A percentile compares a stretch with the other conserved stretches of the same genome.
Conservation (phyloP, 2,113 vertebrate genomes). For the Pseudopipra pipra region DNA sequence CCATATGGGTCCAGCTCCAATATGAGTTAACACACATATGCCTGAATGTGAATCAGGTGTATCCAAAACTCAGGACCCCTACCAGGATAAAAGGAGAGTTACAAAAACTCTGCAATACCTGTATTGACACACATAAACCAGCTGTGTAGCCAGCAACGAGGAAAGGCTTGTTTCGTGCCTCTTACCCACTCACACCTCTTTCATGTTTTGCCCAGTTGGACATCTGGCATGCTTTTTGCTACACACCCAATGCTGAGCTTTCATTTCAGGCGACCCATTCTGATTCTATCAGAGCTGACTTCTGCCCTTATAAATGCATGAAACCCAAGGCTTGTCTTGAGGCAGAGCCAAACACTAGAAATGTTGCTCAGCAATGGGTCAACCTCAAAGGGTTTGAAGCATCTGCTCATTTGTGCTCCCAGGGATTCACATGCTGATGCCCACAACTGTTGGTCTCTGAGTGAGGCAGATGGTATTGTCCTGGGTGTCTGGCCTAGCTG, state of each 20-base stretch:
- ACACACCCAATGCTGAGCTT: constrained; percentile 66
- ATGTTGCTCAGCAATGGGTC: constrained; percentile 42
- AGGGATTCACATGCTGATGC: constrained; percentile 51
- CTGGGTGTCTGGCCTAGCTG: constrained; percentile 29
- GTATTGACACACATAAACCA: constrained; percentile 55
- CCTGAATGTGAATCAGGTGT: neutral
- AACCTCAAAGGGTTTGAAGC: constrained; percentile 63
- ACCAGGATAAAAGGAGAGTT: neutral
- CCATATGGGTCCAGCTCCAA: neutral
- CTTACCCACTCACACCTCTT: constrained; percentile 56
- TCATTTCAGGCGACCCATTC: constrained; percentile 33
- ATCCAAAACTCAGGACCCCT: neutral
- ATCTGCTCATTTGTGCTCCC: constrained; percentile 51
- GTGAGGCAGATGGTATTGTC: constrained; percentile 57
- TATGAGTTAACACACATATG: neutral
- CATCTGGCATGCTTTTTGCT: constrained; percentile 49
- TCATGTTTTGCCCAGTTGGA: constrained; percentile 67
- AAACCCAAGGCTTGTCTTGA: constrained; percentile 53
- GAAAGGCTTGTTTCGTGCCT: constrained; percentile 51
- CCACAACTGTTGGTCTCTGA: constrained; percentile 11
- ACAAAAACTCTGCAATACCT: constrained; percentile 45
- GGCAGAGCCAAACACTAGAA: constrained; percentile 28
- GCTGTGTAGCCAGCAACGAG: constrained; percentile 22
- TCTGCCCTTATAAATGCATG: constrained; percentile 50
- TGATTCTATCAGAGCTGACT: constrained; percentile 64